Conservation (phyloP, 2,797 vertebrate genomes). For the Ispidina picta region DNA sequence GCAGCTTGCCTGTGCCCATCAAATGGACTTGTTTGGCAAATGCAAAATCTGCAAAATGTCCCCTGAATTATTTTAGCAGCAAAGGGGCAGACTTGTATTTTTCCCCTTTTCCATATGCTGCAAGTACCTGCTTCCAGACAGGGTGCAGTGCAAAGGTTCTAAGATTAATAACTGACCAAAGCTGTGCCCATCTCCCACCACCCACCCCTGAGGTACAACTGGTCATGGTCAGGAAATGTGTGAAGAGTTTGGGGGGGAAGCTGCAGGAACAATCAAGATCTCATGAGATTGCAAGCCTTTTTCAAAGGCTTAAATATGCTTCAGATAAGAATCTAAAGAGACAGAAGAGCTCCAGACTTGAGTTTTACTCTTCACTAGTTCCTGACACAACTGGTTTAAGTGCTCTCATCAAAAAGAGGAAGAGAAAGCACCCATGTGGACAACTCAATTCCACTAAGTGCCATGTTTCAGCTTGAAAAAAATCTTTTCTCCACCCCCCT, state of each 20-base stretch:
- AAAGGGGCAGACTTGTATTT: background rate
- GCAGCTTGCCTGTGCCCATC: background rate
- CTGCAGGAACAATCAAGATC: background rate
- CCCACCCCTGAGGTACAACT: background rate
- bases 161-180: background rate
- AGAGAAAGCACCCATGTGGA: conserved; percentile 51
- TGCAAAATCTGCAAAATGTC: background rate
- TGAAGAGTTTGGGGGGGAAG: background rate
- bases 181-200: background rate
- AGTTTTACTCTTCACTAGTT: conserved; percentile 41
- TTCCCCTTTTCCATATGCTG: background rate
- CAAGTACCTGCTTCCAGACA: background rate
- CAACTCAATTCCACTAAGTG: background rate
- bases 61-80: background rate
- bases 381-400: conserved; percentile 24
- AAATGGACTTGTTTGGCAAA: background rate
- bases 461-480: conserved; percentile 39
- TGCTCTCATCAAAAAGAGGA: conserved; percentile 10
- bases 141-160: background rate
- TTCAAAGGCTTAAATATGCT: conserved; percentile 2
- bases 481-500: background rate
- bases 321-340: conserved; percentile 32
- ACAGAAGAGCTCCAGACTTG: conserved; percentile 4
- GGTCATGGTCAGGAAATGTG: conserved; percentile 3
- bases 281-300: background rate